phyloP scores from a whole-genome alignment of 2,888 invertebrate species.

The Galerucella nymphaeae region DNA sequence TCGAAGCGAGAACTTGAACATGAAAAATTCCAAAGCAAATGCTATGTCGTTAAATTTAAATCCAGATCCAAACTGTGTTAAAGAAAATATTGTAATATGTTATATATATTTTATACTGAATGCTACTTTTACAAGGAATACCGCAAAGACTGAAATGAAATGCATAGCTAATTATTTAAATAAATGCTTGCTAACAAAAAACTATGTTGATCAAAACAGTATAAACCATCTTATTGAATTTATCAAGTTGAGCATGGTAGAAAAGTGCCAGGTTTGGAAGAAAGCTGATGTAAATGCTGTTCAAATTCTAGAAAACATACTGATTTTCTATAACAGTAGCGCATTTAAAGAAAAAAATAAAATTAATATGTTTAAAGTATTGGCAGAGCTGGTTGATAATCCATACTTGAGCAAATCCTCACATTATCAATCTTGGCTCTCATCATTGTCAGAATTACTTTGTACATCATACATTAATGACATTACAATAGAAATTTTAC shows the following conservation, averaged over 20 bases:
- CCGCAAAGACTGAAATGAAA: slow-evolving; percentile 61
- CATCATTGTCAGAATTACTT: slow-evolving; percentile 70
- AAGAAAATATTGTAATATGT: slow-evolving; percentile 69
- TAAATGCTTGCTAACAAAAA: slow-evolving; percentile 53
- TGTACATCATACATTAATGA: slow-evolving; percentile 66
- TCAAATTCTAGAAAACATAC: slow-evolving; percentile 46
- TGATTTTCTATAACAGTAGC: slow-evolving; percentile 45
- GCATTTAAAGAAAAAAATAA: slow-evolving; percentile 50
- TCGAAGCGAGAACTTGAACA: slow-evolving; percentile 59
- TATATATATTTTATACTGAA: slow-evolving; percentile 68
- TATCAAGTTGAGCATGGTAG: slow-evolving; percentile 48
- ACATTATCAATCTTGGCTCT: slow-evolving; percentile 68
- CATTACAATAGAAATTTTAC: slow-evolving; percentile 69
- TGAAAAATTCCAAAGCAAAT: slow-evolving; percentile 62
- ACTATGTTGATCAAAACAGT: slow-evolving; percentile 44
- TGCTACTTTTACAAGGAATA: slow-evolving; percentile 63
- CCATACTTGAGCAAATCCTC: slow-evolving; percentile 56
- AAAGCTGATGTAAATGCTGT: slow-evolving; percentile 49
- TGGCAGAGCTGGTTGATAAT: slow-evolving; percentile 66
- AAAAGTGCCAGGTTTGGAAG: slow-evolving; percentile 50
- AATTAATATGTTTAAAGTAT: slow-evolving; percentile 63
- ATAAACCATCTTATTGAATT: slow-evolving; percentile 47
- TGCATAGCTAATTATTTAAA: slow-evolving; percentile 68
- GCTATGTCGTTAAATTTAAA: slow-evolving; percentile 62
- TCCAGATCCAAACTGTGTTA: slow-evolving; percentile 64